Percentiles rank a stretch among this genome's conserved stretches.
Conservation (phyloP, 35 echinoderm and acorn worm species). For the Hemicentrotus pulcherrimus region DNA sequence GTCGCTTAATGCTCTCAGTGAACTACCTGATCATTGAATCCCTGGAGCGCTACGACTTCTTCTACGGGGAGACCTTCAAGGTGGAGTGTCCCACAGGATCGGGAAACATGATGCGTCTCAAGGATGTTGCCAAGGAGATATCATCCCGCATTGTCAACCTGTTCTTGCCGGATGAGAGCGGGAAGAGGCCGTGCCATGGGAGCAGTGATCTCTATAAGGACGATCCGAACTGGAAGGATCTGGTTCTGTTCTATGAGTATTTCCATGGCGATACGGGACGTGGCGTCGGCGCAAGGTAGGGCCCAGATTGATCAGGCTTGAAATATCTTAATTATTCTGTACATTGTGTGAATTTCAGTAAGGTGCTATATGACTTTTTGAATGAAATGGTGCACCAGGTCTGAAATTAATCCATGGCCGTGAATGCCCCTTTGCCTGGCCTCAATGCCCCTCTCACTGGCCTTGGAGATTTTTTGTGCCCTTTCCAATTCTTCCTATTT, state of each 20-base stretch:
- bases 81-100: conserved; percentile 97
- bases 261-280: conserved; percentile 93
- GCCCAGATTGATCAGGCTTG: background rate
- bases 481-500: no score
- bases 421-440: no score
- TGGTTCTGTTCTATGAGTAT: conserved; percentile 98
- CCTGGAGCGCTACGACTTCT: conserved; percentile 96
- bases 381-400: no score
- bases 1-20: conserved; percentile 52
- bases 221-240: conserved; percentile 88
- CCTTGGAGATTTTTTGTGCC: no score
- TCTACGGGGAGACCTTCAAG: conserved; percentile 88
- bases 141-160: conserved; percentile 74
- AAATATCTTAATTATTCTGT: no score
- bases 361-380: no score
- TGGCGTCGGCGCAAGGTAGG: conserved; percentile 94
- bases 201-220: conserved; percentile 78
- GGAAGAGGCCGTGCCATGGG: conserved; percentile 88
- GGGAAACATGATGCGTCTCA: conserved; percentile 84
- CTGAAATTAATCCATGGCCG: no score
- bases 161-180: conserved; percentile 89
- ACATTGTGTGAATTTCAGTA: no score
- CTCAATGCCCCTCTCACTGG: no score
- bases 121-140: conserved; percentile 89
- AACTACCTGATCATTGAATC: conserved; percentile 96